Base-by-base conservation (phyloP, 2,888 invertebrate species). In the Cylindroiulus punctatus region DNA sequence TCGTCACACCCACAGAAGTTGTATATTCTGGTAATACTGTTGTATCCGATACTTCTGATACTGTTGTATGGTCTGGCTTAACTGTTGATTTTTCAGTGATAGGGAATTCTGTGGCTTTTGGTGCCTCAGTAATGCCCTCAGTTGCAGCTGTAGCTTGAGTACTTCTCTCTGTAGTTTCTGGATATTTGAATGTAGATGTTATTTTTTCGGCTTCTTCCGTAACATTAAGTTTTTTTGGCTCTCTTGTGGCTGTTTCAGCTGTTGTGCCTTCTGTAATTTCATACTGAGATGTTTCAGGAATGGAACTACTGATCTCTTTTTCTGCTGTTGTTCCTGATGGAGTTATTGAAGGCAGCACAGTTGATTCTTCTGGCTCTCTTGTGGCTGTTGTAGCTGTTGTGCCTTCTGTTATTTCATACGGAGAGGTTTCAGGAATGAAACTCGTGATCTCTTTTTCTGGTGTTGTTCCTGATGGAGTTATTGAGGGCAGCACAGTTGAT, bases 251-350 rank as follows among this genome's bases (percentile, higher is more conserved):
- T 22, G 81, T 81, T 81, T 12, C 19, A n/a, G 17, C 22, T 26
- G 81, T 81, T 81, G 81, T 81, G 81, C 81, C 22, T 81, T 81
- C 81, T 22, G 81, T 81, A 14, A 81, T 81, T 81, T 81, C 81
- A 81, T 26, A 32, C 5, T n/a, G 81, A 14, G 81, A 81, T 81
- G 81, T 81, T 32, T 26, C 81, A 12, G 81, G 26, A 12, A 81
- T 22, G 81, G 14, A 22, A 19, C 32, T 81, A 5, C 40, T 84
- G 7, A 19, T 22, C 40, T 17, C 40, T 84, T 17, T 5, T 84
- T 14, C 36, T 84, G 85, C 76, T n/a, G n/a, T n/a, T n/a, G 4
- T 7, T 36, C 36, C 36, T 36, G 36, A 36, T 36, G 36, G 36
- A 36, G n/a, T n/a, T n/a, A n/a, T n/a, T n/a, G n/a, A 10, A 7